A percentile compares a stretch with the other conserved stretches of the same genome.
These are phyloP conservation scores for Tetropium fuscum DNA, from an alignment of 2,888 invertebrate genomes.

Conservation along the genomic window DNA sequence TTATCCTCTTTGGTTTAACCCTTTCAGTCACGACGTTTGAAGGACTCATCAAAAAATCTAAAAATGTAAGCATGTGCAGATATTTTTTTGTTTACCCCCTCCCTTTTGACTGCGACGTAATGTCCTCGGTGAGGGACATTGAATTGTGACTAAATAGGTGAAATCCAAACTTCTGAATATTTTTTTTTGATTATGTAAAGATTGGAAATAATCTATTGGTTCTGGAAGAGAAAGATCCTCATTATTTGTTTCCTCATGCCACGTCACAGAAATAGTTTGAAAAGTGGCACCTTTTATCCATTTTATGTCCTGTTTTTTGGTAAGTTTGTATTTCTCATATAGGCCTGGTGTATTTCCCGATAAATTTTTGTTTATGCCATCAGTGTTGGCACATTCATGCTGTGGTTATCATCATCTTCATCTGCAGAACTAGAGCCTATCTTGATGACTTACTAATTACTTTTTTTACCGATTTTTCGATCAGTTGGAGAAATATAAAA, in stretches of 20 bases:
- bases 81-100: too few species aligned
- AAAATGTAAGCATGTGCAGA: too few species aligned
- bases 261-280: background rate
- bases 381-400: background rate
- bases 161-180: too few species aligned
- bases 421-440: background rate
- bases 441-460: background rate
- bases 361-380: background rate
- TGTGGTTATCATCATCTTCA: background rate
- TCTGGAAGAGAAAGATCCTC: background rate
- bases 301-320: background rate
- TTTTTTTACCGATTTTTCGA: background rate
- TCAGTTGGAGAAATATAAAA: background rate
- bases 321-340: background rate
- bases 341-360: background rate
- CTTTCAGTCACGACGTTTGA: too few species aligned
- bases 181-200: too few species aligned
- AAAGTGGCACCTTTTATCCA: background rate
- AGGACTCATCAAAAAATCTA: too few species aligned
- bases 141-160: too few species aligned
- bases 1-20: too few species aligned
- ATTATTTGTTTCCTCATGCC: background rate
- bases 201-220: too few species aligned
- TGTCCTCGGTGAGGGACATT: too few species aligned
- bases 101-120: too few species aligned